Conservation (phyloP, 2,113 vertebrate genomes). For the Entosphenus tridentatus region DNA sequence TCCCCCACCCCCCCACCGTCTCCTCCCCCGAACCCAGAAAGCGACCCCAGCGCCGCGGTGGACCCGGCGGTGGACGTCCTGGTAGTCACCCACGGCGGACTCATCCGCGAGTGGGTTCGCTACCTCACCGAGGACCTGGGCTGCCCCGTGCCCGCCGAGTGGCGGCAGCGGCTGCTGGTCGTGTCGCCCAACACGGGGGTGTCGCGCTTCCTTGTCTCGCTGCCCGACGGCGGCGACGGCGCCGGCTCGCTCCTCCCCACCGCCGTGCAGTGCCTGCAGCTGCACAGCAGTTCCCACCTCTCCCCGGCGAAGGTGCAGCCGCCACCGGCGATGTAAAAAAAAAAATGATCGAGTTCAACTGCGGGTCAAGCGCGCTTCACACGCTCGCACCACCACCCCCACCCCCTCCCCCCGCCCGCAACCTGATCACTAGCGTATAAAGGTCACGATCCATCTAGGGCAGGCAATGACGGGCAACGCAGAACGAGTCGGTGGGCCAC, state of each 20-base stretch:
- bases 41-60: not conserved
- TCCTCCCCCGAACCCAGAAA: not conserved
- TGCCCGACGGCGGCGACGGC: not conserved
- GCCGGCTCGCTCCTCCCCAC: not conserved
- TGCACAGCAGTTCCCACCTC: not conserved
- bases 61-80: not conserved
- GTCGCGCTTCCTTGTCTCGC: not conserved
- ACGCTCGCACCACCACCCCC: no score
- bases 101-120: conserved; percentile 3
- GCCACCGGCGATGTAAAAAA: no score
- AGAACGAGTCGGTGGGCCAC: no score
- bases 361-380: no score
- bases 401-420: no score
- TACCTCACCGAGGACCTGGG: not conserved
- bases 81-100: conserved; percentile 2
- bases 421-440: no score
- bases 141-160: conserved; percentile 2
- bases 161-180: not conserved
- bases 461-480: no score
- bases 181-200: conserved; percentile 5
- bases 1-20: not conserved
- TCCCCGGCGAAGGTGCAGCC: no score
- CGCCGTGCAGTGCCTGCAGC: not conserved
- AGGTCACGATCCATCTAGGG: no score
- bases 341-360: no score